phyloP scores from a whole-genome alignment of 1,140 invertebrate genomes.

The Rhyzopertha dominica region DNA sequence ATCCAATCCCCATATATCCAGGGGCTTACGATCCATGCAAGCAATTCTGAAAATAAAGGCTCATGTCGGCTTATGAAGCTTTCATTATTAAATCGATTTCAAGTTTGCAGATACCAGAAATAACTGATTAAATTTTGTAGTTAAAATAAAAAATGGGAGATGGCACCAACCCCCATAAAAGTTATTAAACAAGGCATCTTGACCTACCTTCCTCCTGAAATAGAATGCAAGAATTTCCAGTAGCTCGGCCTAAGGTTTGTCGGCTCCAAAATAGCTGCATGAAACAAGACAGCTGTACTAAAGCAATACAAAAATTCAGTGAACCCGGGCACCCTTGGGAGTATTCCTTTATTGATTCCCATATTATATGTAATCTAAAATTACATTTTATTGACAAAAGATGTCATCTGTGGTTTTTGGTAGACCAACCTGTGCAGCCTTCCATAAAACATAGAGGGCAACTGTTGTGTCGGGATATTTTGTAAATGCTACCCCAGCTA shows the following conservation, averaged over 20 bases:
- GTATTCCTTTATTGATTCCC: constrained; percentile 51
- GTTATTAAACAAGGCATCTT: too few relatives aligned
- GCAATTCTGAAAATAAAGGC: constrained; percentile 51
- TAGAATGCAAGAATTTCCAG: constrained; percentile 71
- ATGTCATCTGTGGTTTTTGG: constrained; percentile 4
- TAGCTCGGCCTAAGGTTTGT: constrained; percentile 75
- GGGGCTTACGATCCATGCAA: constrained; percentile 50
- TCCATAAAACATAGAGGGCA: constrained; percentile 68
- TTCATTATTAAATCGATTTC: background rate
- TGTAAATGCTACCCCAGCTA: constrained; percentile 58
- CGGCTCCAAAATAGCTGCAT: constrained; percentile 74
- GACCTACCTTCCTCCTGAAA: constrained; percentile 69
- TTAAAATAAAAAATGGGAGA: background rate
- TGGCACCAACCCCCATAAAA: constrained; percentile 1
- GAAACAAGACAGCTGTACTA: constrained; percentile 75
- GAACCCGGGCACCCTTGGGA: constrained; percentile 60
- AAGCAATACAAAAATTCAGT: constrained; percentile 68
- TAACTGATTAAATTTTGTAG: background rate
- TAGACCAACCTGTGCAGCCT: constrained; percentile 57
- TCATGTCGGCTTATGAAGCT: constrained; percentile 35
- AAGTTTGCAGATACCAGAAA: background rate
- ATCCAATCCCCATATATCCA: constrained; percentile 55
- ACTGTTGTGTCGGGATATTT: constrained; percentile 64
- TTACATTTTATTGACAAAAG: constrained; percentile 18
- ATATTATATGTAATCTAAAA: constrained; percentile 58